Evolutionary conservation across 2,113 vertebrate species (phyloP).

Genomic region (Nothoprocta pentlandii): DNA sequence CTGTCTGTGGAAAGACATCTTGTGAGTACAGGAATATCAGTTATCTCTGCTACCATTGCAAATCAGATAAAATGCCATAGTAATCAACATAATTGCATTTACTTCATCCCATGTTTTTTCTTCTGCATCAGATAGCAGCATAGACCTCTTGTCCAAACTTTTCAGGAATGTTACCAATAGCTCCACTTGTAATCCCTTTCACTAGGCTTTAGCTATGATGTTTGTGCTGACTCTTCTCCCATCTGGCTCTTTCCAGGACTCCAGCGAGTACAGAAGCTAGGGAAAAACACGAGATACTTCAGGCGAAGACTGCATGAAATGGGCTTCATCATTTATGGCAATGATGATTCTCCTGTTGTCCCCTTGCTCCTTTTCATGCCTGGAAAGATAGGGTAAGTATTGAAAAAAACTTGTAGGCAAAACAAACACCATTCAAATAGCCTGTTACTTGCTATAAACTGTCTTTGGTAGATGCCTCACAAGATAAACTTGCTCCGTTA

Average conservation of each 20-base stretch:
- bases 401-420: background rate
- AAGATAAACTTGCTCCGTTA: background rate
- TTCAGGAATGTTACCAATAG: background rate
- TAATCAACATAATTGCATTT: background rate
- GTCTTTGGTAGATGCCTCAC: background rate
- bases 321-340: slow-evolving; percentile 95
- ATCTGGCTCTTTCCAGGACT: slow-evolving; percentile 80
- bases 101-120: background rate
- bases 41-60: background rate
- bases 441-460: background rate
- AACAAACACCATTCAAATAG: background rate
- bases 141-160: background rate
- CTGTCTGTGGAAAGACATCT: background rate
- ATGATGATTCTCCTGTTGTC: slow-evolving; percentile 89
- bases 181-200: background rate
- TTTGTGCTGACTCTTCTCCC: slow-evolving; percentile 32
- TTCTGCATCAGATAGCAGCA: background rate
- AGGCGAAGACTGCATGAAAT: slow-evolving; percentile 85
- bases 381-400: slow-evolving; percentile 92
- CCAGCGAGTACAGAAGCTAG: slow-evolving; percentile 84
- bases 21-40: background rate
- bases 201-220: background rate
- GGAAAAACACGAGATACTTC: slow-evolving; percentile 91
- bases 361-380: slow-evolving; percentile 93
- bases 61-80: background rate